Evolutionary conservation across 2,113 vertebrate genomes (phyloP).

Genomic region (Chloropsis cyanopogon): DNA sequence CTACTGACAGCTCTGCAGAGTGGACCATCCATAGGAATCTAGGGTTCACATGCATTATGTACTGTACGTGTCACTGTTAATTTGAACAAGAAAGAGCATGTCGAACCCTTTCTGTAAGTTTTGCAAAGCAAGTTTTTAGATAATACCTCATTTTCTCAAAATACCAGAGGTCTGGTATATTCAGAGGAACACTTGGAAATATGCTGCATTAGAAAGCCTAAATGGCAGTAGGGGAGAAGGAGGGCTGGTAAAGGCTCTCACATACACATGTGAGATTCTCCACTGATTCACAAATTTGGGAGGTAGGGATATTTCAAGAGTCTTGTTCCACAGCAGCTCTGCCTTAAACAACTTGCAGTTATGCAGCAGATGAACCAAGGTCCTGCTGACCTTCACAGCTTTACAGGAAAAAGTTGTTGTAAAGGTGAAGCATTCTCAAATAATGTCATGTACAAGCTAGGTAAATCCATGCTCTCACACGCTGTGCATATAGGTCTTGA

Average conservation of each 20-base stretch:
- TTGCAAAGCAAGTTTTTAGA: neutral
- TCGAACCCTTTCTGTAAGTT: neutral
- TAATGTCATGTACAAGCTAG: neutral
- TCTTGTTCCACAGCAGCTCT: neutral
- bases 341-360: neutral
- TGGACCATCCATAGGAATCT: neutral
- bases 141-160: neutral
- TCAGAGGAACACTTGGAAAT: neutral
- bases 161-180: neutral
- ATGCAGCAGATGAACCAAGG: slow-evolving; percentile 24
- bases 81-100: neutral
- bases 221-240: neutral
- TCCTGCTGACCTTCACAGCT: slow-evolving; percentile 18
- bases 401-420: neutral
- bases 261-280: neutral
- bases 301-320: neutral
- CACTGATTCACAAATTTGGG: neutral
- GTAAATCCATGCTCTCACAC: slow-evolving; percentile 12
- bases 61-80: neutral
- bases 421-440: slow-evolving; percentile 18
- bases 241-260: neutral
- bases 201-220: neutral
- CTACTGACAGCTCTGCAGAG: neutral
- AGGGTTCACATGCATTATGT: neutral
- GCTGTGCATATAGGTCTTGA: neutral